Conservation (phyloP, 2,113 vertebrate genomes). For the Ariopsis seemanni region DNA sequence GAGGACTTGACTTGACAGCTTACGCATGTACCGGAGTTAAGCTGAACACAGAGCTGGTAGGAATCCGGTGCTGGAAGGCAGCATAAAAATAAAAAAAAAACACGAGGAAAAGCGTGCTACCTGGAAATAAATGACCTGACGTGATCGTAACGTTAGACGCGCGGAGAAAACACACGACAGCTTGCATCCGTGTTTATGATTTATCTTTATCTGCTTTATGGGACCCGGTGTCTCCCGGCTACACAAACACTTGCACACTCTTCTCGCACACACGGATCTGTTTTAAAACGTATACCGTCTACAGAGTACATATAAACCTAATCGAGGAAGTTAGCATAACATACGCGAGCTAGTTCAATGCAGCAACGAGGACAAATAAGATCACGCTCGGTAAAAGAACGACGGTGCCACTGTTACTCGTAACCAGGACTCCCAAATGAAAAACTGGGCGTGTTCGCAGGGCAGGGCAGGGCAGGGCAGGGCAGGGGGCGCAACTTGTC, state of each 20-base stretch:
- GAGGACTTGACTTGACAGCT: conserved; percentile 59
- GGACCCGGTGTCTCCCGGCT: conserved; percentile 56
- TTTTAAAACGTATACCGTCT: not conserved
- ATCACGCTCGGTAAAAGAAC: not conserved
- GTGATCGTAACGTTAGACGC: not conserved
- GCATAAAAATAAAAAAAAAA: not conserved
- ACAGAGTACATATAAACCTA: too few species aligned
- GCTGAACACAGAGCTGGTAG: conserved; percentile 48
- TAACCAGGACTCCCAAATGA: not conserved
- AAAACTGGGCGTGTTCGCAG: not conserved
- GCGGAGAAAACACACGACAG: conserved; percentile 49
- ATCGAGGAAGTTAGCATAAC: not conserved
- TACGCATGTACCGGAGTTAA: conserved; percentile 59
- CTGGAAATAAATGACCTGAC: conserved; percentile 9
- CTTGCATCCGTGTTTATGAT: conserved; percentile 62
- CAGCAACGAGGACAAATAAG: not conserved
- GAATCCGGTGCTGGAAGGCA: conserved; percentile 41
- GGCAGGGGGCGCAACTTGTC: not conserved
- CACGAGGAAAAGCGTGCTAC: not conserved
- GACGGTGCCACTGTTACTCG: not conserved
- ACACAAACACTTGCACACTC: conserved; percentile 13
- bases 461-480: not conserved
- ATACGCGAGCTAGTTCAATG: not conserved
- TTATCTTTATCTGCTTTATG: conserved; percentile 58
- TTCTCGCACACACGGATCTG: not conserved